These are phyloP conservation scores for Drosophila azteca DNA, from an alignment of 1,140 invertebrate genomes.

Conservation along the genomic window DNA sequence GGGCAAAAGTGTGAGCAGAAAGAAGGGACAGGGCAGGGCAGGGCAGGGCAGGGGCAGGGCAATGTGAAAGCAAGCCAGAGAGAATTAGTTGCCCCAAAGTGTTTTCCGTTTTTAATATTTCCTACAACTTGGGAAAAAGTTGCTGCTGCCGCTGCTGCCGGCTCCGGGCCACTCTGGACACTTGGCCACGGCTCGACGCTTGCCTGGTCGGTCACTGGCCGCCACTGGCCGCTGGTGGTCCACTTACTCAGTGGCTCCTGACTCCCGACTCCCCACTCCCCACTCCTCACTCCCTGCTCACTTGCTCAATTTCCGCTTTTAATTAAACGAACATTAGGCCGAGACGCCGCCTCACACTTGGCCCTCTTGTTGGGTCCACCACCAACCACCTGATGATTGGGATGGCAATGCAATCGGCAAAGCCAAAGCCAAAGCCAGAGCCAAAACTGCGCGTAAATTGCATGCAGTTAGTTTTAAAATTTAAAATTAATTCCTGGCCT, in stretches of 20 bases:
- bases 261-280: background rate
- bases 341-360: slow-evolving; percentile 22
- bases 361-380: slow-evolving; percentile 11
- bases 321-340: slow-evolving; percentile 78
- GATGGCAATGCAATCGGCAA: background rate
- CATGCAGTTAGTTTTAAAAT: slow-evolving; percentile 67
- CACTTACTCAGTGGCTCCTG: slow-evolving; percentile 50
- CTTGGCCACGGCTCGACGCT: slow-evolving; percentile 57
- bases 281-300: slow-evolving; percentile 20
- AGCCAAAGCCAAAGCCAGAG: slow-evolving; percentile 2
- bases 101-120: slow-evolving; percentile 81
- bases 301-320: slow-evolving; percentile 78
- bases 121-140: slow-evolving; percentile 61
- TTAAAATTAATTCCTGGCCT: slow-evolving; percentile 68
- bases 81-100: slow-evolving; percentile 77
- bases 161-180: slow-evolving; percentile 47
- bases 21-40: slow-evolving; percentile 11
- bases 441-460: slow-evolving; percentile 63
- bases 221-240: background rate
- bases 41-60: no score
- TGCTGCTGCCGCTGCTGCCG: slow-evolving; percentile 1
- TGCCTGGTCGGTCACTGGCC: slow-evolving; percentile 2
- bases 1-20: slow-evolving; percentile 29
- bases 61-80: slow-evolving; percentile 19
- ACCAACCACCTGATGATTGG: slow-evolving; percentile 28